Conservation (phyloP, 2,113 vertebrate genomes). For the Elephantulus edwardii region DNA sequence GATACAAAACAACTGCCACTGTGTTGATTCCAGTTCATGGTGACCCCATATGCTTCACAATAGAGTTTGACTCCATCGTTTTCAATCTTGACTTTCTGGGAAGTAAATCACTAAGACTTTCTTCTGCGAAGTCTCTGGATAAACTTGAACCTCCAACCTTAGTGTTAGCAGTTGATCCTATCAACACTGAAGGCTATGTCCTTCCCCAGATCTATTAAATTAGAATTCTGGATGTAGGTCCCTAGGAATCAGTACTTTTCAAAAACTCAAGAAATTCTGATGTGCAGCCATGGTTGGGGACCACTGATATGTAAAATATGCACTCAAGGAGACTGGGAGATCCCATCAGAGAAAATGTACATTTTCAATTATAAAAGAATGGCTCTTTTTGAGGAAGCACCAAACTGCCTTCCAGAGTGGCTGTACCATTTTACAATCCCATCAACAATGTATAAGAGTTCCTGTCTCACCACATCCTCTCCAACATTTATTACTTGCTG, state of each 20-base stretch:
- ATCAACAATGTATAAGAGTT: too few relatives aligned
- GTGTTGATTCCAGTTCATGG: neutral
- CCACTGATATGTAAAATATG: neutral
- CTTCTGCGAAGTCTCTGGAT: neutral
- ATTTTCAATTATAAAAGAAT: slow-evolving; percentile 4
- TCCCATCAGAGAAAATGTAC: neutral
- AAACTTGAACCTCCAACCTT: neutral
- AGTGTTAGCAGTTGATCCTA: neutral
- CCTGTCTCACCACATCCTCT: too few relatives aligned
- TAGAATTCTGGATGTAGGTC: neutral
- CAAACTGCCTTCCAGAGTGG: too few relatives aligned
- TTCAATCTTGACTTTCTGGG: neutral
- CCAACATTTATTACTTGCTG: too few relatives aligned
- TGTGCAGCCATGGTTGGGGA: neutral
- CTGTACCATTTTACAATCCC: too few relatives aligned
- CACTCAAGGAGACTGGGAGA: neutral
- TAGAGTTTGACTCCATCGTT: neutral
- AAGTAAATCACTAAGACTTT: neutral
- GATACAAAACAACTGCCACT: neutral
- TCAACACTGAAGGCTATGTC: neutral
- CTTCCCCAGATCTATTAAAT: neutral
- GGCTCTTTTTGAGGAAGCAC: too few relatives aligned
- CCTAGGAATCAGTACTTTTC: neutral
- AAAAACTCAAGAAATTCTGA: neutral
- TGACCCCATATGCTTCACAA: neutral